phyloP scores from a whole-genome alignment of 2,888 invertebrate species.

The Drymonia ruficornis region DNA sequence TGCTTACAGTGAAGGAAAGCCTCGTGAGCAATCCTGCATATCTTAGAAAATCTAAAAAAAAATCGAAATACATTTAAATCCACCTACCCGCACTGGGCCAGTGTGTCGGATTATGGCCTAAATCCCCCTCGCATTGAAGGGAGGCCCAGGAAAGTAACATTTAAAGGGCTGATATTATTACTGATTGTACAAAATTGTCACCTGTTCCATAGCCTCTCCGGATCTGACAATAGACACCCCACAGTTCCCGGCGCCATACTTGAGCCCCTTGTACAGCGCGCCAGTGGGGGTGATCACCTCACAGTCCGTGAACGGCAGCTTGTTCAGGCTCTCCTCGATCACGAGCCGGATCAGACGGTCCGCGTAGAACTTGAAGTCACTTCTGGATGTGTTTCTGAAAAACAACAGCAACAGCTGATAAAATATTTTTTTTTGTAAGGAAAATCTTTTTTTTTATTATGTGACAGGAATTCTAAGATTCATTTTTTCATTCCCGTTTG shows the following conservation, averaged over 20 bases:
- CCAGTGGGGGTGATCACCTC: conserved; percentile 97
- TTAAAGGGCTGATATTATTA: too few species aligned
- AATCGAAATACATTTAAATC: too few species aligned
- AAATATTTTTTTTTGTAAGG: not conserved
- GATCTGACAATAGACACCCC: conserved; percentile 98
- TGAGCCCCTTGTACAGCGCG: conserved; percentile 94
- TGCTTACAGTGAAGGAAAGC: too few species aligned
- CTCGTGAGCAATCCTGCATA: too few species aligned
- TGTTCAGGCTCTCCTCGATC: conserved; percentile 99
- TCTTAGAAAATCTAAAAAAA: too few species aligned
- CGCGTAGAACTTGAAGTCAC: conserved; percentile 99
- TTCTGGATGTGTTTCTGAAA: conserved; percentile 93
- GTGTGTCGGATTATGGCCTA: too few species aligned
- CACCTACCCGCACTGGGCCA: too few species aligned
- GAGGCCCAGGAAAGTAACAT: too few species aligned
- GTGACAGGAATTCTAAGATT: too few species aligned
- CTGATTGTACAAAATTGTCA: conserved; percentile 32
- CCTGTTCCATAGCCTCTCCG: conserved; percentile 98
- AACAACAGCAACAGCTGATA: not conserved
- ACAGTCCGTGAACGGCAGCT: conserved; percentile 96
- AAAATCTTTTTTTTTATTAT: too few species aligned
- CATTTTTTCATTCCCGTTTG: too few species aligned
- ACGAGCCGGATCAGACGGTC: conserved; percentile 98
- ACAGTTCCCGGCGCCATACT: conserved; percentile 98
- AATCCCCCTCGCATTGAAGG: too few species aligned